These are phyloP conservation scores for Pseudomyrmex gracilis DNA, from an alignment of 1,140 invertebrate species.

Conservation along the genomic window DNA sequence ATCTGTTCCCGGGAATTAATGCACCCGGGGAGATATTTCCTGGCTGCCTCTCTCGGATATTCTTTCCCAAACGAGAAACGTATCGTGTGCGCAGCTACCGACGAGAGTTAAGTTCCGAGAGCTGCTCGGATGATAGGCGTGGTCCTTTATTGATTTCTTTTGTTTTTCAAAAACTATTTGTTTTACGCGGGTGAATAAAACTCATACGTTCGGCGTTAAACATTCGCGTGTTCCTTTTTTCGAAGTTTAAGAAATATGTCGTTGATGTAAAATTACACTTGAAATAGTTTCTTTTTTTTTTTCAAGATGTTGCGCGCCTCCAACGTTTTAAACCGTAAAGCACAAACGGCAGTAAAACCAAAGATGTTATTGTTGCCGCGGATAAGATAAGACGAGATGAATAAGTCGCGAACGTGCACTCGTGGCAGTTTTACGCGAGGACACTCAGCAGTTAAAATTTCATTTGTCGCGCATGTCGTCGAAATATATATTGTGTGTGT, in stretches of 20 bases:
- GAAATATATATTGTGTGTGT: not conserved
- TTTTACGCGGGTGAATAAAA: not conserved
- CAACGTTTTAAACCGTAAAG: constrained; percentile 13
- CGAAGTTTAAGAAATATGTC: not conserved
- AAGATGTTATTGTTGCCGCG: constrained; percentile 30
- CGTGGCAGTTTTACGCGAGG: constrained; percentile 24
- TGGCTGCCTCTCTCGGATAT: constrained; percentile 67
- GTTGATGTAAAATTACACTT: too few species aligned
- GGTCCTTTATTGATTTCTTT: constrained; percentile 9
- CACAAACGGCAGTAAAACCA: constrained; percentile 34
- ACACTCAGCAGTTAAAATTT: constrained; percentile 21
- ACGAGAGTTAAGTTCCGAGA: constrained; percentile 6
- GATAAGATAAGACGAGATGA: constrained; percentile 45
- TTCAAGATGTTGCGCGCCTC: constrained; percentile 14
- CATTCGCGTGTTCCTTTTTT: not conserved
- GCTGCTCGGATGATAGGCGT: constrained; percentile 26
- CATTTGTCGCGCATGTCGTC: not conserved
- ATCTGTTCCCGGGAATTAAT: constrained; percentile 83
- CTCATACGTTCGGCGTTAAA: not conserved
- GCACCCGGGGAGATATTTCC: constrained; percentile 81
- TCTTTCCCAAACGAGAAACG: constrained; percentile 67
- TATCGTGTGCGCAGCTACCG: constrained; percentile 43
- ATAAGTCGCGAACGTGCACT: not conserved
- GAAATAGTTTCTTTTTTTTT: not conserved
- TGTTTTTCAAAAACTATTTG: not conserved